Evolutionary conservation across 2,113 vertebrate species (phyloP).

Genomic region (Mola mola): DNA sequence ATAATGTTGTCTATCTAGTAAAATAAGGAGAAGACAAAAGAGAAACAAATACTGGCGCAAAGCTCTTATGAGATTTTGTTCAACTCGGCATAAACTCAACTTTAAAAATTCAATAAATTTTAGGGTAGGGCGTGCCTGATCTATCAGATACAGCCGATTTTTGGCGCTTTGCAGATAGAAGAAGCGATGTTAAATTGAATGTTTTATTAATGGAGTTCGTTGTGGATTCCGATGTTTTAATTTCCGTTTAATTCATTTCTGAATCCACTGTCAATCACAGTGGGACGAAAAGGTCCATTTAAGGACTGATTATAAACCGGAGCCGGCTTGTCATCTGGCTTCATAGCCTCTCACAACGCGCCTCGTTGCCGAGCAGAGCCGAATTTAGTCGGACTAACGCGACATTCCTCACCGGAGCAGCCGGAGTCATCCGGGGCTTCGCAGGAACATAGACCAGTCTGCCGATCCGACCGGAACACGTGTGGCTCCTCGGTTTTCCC

Average conservation of each 20-base stretch:
- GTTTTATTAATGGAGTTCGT: neutral
- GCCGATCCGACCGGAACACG: neutral
- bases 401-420: neutral
- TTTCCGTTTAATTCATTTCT: neutral
- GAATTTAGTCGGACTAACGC: rapidly evolving
- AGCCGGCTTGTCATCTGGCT: neutral
- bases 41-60: neutral
- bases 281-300: neutral
- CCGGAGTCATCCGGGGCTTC: neutral
- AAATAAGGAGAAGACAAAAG: rapidly evolving
- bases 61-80: rapidly evolving
- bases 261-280: neutral
- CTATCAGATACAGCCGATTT: neutral
- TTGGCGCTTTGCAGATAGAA: neutral
- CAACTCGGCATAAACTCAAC: neutral
- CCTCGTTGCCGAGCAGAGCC: neutral
- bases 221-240: neutral
- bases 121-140: neutral
- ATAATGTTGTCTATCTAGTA: rapidly evolving
- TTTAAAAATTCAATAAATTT: too few relatives aligned
- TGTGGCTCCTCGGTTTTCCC: neutral
- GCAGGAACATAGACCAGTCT: neutral
- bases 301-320: neutral
- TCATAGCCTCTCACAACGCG: too few relatives aligned
- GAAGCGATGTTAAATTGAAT: neutral